Conservation (phyloP, 2,888 invertebrate genomes). For the Leptothorax acervorum region DNA sequence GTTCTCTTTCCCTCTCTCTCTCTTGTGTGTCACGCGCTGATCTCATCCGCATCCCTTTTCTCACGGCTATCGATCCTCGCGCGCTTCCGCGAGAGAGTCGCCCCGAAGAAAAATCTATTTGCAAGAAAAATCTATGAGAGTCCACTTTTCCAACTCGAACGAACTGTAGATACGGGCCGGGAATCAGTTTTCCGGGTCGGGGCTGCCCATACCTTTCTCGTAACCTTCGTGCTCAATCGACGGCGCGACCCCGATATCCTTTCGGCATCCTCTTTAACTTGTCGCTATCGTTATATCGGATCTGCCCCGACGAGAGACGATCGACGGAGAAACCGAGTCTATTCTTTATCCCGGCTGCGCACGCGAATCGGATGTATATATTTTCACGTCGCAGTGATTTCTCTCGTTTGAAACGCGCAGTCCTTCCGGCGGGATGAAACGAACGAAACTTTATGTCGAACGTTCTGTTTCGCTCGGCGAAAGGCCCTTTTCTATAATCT, state of each 20-base stretch:
- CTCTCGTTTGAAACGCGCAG: slow-evolving; percentile 7
- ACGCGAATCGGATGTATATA: slow-evolving; percentile 23
- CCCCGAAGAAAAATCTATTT: slow-evolving; percentile 54
- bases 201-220: slow-evolving; percentile 55
- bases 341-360: slow-evolving; percentile 59
- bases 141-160: slow-evolving; percentile 56
- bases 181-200: slow-evolving; percentile 69
- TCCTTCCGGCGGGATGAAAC: slow-evolving; percentile 3
- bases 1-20: background rate
- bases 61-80: slow-evolving; percentile 62
- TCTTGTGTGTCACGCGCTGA: slow-evolving; percentile 15
- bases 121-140: slow-evolving; percentile 64
- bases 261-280: slow-evolving; percentile 69
- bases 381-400: slow-evolving; percentile 37
- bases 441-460: slow-evolving; percentile 13
- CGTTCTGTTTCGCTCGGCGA: slow-evolving; percentile 21
- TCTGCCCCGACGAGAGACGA: slow-evolving; percentile 49
- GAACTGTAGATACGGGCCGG: slow-evolving; percentile 51
- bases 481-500: slow-evolving; percentile 1
- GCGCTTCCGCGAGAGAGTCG: slow-evolving; percentile 36
- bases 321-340: slow-evolving; percentile 47
- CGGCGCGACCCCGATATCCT: slow-evolving; percentile 65
- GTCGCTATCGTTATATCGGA: slow-evolving; percentile 63
- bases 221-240: slow-evolving; percentile 67
- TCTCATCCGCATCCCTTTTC: slow-evolving; percentile 37